Conservation (phyloP, 1,140 invertebrate genomes). For the Dinoponera quadriceps region DNA sequence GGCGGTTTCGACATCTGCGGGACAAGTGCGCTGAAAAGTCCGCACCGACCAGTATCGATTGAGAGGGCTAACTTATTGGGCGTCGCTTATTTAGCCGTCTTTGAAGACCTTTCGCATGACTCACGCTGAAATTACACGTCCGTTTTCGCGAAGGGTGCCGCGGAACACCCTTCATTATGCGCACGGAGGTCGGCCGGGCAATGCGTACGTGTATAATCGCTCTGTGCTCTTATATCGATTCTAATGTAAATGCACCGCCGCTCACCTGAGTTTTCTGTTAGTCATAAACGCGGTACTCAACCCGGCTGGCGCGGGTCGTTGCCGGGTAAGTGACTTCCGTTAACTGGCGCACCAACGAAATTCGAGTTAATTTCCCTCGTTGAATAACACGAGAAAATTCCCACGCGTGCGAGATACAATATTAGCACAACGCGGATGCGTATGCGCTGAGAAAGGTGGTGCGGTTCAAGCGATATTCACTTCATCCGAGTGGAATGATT, state of each 20-base stretch:
- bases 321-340: too few species aligned
- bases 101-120: slow-evolving; percentile 64
- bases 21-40: slow-evolving; percentile 44
- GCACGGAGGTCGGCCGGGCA: not conserved
- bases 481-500: too few species aligned
- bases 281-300: slow-evolving; percentile 68
- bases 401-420: too few species aligned
- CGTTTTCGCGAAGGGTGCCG: slow-evolving; percentile 62
- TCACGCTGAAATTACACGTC: slow-evolving; percentile 75
- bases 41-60: slow-evolving; percentile 26
- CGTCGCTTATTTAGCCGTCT: slow-evolving; percentile 47
- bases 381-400: too few species aligned
- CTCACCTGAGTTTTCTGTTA: slow-evolving; percentile 71
- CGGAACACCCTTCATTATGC: slow-evolving; percentile 60
- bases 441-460: too few species aligned
- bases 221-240: slow-evolving; percentile 57
- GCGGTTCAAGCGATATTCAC: too few species aligned
- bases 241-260: slow-evolving; percentile 75
- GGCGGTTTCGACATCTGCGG: slow-evolving; percentile 27
- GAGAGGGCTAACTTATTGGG: slow-evolving; percentile 25
- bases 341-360: too few species aligned
- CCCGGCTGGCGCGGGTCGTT: not conserved
- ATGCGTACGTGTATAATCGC: slow-evolving; percentile 16
- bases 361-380: too few species aligned
- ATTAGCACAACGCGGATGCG: too few species aligned